These are phyloP conservation scores for Teleiodes luculella DNA, from an alignment of 2,888 invertebrate species.

Conservation along the genomic window DNA sequence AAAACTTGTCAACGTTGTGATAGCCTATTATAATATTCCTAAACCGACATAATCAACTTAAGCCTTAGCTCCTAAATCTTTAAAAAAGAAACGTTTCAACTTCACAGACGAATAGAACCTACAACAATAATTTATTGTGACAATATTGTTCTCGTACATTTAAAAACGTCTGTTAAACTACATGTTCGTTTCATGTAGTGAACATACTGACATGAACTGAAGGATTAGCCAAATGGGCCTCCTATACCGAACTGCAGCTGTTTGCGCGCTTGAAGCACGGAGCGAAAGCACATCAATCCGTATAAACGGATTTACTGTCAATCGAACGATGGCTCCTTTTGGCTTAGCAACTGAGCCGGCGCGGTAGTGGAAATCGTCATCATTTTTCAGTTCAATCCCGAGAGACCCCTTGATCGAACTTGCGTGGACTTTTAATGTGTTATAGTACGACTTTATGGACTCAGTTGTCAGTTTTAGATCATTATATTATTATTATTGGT, in stretches of 20 bases:
- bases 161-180: no score
- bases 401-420: neutral
- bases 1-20: no score
- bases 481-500: no score
- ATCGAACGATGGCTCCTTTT: neutral
- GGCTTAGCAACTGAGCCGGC: neutral
- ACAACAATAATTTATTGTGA: no score
- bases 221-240: slow-evolving; percentile 14
- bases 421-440: neutral
- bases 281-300: neutral
- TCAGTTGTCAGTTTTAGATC: no score
- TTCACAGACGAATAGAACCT: no score
- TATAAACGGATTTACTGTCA: slow-evolving; percentile 10
- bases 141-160: no score
- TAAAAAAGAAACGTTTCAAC: no score
- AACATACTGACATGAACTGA: neutral
- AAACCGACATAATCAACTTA: no score
- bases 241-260: neutral
- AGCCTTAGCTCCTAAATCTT: no score
- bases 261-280: neutral
- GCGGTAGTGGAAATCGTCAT: neutral
- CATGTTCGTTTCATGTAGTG: neutral
- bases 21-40: no score
- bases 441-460: no score
- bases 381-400: neutral